Conservation (phyloP, 2,888 invertebrate species). For the Cosmopolites sordidus region DNA sequence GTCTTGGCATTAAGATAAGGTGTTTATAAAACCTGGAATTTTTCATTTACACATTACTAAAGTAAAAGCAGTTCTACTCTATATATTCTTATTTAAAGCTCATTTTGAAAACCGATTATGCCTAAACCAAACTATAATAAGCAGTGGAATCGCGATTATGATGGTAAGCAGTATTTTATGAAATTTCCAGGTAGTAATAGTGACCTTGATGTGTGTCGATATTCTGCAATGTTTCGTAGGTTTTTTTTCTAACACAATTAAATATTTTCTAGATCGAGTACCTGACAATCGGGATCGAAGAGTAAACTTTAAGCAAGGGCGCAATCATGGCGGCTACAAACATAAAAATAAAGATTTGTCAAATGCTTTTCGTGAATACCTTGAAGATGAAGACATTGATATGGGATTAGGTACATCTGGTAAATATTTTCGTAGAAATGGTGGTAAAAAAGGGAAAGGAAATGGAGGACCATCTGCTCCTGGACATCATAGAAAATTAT, state of each 20-base stretch:
- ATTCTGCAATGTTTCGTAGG: too few species aligned
- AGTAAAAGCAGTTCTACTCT: too few species aligned
- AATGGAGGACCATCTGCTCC: slow-evolving; percentile 51
- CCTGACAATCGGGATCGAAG: slow-evolving; percentile 37
- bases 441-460: slow-evolving; percentile 27
- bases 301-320: slow-evolving; percentile 54
- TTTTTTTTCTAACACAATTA: too few species aligned
- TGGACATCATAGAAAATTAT: slow-evolving; percentile 49
- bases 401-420: slow-evolving; percentile 47
- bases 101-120: slow-evolving; percentile 2
- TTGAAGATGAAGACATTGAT: slow-evolving; percentile 63
- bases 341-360: slow-evolving; percentile 47
- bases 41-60: too few species aligned
- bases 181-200: too few species aligned
- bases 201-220: too few species aligned
- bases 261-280: background rate
- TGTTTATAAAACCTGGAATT: too few species aligned
- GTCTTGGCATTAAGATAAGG: too few species aligned
- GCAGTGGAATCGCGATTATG: slow-evolving; percentile 4
- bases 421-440: slow-evolving; percentile 12
- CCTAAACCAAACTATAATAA: slow-evolving; percentile 13
- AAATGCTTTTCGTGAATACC: slow-evolving; percentile 47
- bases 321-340: slow-evolving; percentile 35
- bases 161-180: slow-evolving; percentile 5
- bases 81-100: background rate